Evolutionary conservation across 1,140 invertebrate genomes (phyloP).

Genomic region (Neuroterus valhalla): DNA sequence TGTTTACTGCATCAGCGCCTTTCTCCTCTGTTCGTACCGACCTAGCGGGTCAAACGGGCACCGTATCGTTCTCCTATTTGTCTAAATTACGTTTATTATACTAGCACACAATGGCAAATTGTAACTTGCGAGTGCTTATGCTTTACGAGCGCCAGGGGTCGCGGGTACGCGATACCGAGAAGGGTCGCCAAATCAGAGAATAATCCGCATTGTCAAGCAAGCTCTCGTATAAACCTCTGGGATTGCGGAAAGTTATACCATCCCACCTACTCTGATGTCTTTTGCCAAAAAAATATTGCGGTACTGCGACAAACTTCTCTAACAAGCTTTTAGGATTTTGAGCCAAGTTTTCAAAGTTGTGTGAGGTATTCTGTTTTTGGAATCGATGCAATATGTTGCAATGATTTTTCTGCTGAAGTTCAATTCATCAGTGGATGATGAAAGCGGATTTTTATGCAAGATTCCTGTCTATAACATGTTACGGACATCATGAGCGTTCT

Average conservation of each 20-base stretch:
- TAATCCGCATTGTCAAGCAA: slow-evolving; percentile 56
- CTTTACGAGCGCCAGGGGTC: slow-evolving; percentile 63
- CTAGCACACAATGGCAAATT: slow-evolving; percentile 58
- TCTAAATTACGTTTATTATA: slow-evolving; percentile 65
- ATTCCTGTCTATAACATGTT: too few species aligned
- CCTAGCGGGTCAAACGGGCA: slow-evolving; percentile 33
- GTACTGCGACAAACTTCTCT: background rate
- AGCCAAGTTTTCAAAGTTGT: background rate
- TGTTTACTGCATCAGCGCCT: background rate
- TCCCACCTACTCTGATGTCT: background rate
- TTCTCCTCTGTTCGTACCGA: slow-evolving; percentile 27
- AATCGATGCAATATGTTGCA: background rate
- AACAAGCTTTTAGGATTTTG: background rate
- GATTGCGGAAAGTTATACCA: slow-evolving; percentile 54
- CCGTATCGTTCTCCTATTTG: slow-evolving; percentile 56
- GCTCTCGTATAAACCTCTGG: slow-evolving; percentile 55
- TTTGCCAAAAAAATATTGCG: background rate
- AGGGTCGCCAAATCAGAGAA: slow-evolving; percentile 35
- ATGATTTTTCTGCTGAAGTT: background rate
- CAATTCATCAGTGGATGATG: too few species aligned
- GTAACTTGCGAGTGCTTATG: slow-evolving; percentile 55
- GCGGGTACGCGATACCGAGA: slow-evolving; percentile 26
- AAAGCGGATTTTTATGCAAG: too few species aligned
- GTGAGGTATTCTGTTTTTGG: background rate
- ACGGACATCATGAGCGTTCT: too few species aligned